Evolutionary conservation across 2,888 invertebrate species (phyloP), one percentile per base, ranked within the genome.

Genomic region (Nomada fabriciana): DNA sequence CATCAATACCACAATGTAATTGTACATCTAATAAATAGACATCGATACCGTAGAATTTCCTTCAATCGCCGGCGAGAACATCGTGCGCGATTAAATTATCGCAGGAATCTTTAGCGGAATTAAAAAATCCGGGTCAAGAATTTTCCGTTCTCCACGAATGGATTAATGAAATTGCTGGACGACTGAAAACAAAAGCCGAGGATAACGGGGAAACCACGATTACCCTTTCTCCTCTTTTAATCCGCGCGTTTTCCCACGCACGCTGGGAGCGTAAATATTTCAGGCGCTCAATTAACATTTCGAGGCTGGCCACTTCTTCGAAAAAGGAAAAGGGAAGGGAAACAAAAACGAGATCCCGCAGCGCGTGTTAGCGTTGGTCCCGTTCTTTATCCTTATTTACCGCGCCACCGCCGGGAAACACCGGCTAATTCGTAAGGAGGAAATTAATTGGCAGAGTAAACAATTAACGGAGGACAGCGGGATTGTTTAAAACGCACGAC

Each of bases 271-370:
- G 69, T 78, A 79, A 79, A 78, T 69, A 79, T 79, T 79, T 78
- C 79, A 59, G 43, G 57, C 57, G 79, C 63, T 78, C 78, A 78
- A 79, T 78, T 78, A 79, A 79, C 78, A 78, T 78, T 78, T 63
- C 61, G n/a, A 29, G 63, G 42, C 60, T 13, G 60, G 2, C 13
- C 9, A 2, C 13, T 29, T 0, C 15, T 3, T 4, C 7, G 0
- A 36, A 18, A 63, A 55, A 36, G 7, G 36, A 36, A 36, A 0
- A 36, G 36, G 4, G 29, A 29, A 5, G 29, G 29, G 5, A 36
- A 36, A 36, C 36, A 7, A 60, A 55, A 61, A 20, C 20, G 36
- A 69, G 68, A 68, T 57, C 67, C 18, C 47, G 1, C 15, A 2
- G n/a, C n/a, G 47, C 15, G 25, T 7, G 11, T 25, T 61, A n/a